A percentile compares a stretch with the other conserved stretches of the same genome.
phyloP scores from a whole-genome alignment of 2,113 vertebrate species.

The Damaliscus lunatus region DNA sequence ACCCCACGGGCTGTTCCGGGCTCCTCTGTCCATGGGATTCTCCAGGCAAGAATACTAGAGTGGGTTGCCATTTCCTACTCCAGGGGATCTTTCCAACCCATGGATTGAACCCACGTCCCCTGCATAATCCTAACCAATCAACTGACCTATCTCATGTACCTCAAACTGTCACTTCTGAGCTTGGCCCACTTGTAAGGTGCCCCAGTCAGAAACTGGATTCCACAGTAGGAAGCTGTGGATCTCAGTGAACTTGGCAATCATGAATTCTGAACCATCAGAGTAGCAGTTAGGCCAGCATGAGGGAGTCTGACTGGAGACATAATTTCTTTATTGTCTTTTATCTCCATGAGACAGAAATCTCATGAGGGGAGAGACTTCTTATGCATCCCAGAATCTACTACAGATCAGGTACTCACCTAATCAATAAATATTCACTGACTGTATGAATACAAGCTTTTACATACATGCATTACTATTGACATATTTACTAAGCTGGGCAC shows the following conservation, averaged over 20 bases:
- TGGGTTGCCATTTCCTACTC: not conserved
- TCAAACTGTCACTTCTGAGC: not conserved
- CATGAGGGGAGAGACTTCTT: not conserved
- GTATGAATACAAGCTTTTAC: not conserved
- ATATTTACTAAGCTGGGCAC: not conserved
- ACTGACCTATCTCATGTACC: accelerated
- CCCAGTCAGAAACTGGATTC: not conserved
- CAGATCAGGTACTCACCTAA: not conserved
- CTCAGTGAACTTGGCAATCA: not conserved
- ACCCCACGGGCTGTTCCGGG: accelerated
- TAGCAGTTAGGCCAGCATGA: not conserved
- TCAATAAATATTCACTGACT: not conserved
- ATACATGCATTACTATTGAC: not conserved
- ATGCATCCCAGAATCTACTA: not conserved
- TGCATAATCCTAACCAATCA: not conserved
- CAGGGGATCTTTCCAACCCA: not conserved
- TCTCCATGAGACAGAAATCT: not conserved
- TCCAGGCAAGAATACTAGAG: not conserved
- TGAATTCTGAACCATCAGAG: not conserved
- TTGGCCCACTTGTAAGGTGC: accelerated
- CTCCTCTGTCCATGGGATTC: not conserved
- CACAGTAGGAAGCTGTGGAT: not conserved
- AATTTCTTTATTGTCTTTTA: not conserved
- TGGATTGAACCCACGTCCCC: not conserved
- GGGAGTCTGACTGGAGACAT: not conserved